These are phyloP conservation scores for Aphelinus certus DNA, from an alignment of 1,140 invertebrate genomes.

Conservation along the genomic window DNA sequence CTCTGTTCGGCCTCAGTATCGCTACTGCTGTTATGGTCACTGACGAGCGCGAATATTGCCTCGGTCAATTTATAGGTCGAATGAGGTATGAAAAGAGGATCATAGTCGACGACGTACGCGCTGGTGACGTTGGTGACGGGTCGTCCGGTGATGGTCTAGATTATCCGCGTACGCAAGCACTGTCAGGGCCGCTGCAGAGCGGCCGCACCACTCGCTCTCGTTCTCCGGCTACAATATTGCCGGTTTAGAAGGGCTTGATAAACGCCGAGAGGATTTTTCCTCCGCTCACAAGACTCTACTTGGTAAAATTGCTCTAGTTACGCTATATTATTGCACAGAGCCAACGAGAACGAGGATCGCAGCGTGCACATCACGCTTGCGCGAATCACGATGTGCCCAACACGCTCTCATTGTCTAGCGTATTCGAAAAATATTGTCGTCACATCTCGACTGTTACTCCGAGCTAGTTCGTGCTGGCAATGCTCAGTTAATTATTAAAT, in stretches of 20 bases:
- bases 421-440: too few relatives aligned
- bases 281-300: not conserved
- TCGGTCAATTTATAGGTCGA: constrained; percentile 38
- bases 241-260: constrained; percentile 1
- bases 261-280: constrained; percentile 2
- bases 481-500: too few relatives aligned
- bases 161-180: not conserved
- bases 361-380: too few relatives aligned
- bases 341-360: too few relatives aligned
- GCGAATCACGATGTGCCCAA: too few relatives aligned
- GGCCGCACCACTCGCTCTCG: not conserved
- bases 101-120: constrained; percentile 3
- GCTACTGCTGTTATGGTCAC: constrained; percentile 26
- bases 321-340: not conserved
- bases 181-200: constrained; percentile 11
- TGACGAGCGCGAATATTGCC: constrained; percentile 12
- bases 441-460: too few relatives aligned
- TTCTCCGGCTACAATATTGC: too few relatives aligned
- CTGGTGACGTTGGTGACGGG: constrained; percentile 15
- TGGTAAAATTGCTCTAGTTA: not conserved
- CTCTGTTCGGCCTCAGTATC: constrained; percentile 7
- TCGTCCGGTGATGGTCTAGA: constrained; percentile 6
- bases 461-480: too few relatives aligned
- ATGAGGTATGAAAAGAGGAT: constrained; percentile 24
- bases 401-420: too few relatives aligned